Conservation (phyloP, 2,888 invertebrate species). For the Criorhina ranunculi region DNA sequence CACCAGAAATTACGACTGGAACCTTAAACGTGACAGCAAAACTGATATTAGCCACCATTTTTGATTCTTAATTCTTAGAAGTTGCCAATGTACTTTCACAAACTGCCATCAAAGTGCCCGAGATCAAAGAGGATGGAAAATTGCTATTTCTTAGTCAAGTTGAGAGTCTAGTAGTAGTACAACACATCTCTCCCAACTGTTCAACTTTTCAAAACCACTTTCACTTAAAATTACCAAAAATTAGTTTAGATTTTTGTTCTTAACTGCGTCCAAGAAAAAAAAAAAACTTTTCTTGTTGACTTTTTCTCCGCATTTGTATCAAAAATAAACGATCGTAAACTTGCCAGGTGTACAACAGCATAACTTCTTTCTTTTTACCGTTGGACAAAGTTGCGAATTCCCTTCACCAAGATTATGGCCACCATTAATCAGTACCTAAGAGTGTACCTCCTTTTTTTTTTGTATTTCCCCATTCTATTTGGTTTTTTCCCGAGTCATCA, state of each 20-base stretch:
- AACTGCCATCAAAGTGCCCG: too few species aligned
- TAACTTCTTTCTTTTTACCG: constrained; percentile 17
- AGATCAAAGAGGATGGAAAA: too few species aligned
- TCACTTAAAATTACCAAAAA: neutral
- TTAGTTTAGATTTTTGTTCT: neutral
- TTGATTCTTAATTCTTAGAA: too few species aligned
- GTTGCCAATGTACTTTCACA: too few species aligned
- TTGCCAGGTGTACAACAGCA: constrained; percentile 13
- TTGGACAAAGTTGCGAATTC: neutral
- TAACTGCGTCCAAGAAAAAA: neutral
- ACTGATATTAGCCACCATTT: too few species aligned
- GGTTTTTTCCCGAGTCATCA: constrained; percentile 40
- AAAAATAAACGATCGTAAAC: constrained; percentile 16
- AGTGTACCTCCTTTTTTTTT: neutral
- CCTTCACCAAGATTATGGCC: constrained; percentile 32
- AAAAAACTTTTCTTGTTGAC: neutral
- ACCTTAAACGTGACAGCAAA: too few species aligned
- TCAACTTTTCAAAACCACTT: neutral
- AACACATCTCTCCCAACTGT: too few species aligned
- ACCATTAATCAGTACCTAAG: constrained; percentile 51
- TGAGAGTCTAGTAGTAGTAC: too few species aligned
- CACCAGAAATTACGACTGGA: too few species aligned
- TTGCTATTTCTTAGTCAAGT: too few species aligned
- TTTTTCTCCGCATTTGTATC: constrained; percentile 3
- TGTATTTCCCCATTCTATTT: neutral